Conservation (phyloP, 2,888 invertebrate genomes). For the Lissocephala sabroskyi region DNA sequence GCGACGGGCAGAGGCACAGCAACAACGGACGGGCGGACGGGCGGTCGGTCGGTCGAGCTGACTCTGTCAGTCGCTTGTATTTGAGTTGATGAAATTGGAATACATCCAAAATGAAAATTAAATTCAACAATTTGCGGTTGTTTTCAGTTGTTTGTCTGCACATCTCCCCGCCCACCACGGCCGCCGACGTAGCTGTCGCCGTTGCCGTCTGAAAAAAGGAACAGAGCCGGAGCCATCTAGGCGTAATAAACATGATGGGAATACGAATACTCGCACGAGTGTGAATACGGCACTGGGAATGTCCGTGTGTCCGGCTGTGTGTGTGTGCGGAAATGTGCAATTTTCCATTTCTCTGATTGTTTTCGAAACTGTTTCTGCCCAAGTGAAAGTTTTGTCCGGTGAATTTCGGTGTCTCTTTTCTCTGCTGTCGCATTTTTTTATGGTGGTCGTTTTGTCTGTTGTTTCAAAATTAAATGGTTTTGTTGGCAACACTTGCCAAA, state of each 20-base stretch:
- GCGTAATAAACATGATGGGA: conserved; percentile 4
- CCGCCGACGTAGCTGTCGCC: no score
- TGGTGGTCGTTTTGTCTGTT: conserved; percentile 7
- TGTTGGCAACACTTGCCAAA: conserved; percentile 30
- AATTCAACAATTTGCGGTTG: conserved; percentile 49
- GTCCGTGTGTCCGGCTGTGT: not conserved
- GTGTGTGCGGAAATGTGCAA: conserved; percentile 7
- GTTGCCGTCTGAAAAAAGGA: not conserved
- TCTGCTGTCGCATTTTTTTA: not conserved
- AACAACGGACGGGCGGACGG: no score
- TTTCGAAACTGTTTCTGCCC: conserved; percentile 25
- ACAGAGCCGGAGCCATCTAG: conserved; percentile 11
- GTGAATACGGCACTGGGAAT: not conserved
- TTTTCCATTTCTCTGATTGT: conserved; percentile 39
- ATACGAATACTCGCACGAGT: not conserved
- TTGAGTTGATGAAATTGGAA: conserved; percentile 53
- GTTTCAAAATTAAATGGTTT: conserved; percentile 14
- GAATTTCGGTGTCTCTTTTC: conserved; percentile 1
- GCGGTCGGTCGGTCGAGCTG: not conserved
- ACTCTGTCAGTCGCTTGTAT: conserved; percentile 10
- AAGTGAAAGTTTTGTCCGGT: conserved; percentile 17
- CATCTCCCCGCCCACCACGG: not conserved
- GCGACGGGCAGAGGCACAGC: no score
- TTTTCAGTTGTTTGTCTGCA: conserved; percentile 35
- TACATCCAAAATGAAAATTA: conserved; percentile 49